Conservation (phyloP, 1,140 invertebrate species). For the Condylostylus longicornis region DNA sequence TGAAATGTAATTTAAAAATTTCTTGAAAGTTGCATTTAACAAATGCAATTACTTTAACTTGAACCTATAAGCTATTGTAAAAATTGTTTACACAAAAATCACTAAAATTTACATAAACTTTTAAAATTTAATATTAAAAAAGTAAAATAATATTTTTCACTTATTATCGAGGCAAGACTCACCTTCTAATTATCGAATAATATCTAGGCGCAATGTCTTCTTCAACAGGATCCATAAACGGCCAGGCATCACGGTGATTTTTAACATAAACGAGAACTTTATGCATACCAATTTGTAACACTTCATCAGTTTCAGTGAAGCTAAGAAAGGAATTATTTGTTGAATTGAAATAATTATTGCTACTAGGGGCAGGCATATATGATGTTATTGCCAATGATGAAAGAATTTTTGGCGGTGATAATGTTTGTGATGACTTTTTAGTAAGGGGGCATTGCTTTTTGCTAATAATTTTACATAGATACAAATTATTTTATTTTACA, state of each 20-base stretch:
- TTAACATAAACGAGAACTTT: conserved; percentile 73
- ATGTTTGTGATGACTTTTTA: conserved; percentile 6
- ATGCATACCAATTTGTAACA: conserved; percentile 73
- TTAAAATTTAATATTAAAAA: too few species aligned
- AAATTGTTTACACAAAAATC: too few species aligned
- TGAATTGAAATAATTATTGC: conserved; percentile 4
- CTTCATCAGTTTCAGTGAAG: conserved; percentile 63
- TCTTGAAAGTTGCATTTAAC: too few species aligned
- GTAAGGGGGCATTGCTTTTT: too few species aligned
- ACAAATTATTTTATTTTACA: too few species aligned
- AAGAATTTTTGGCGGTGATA: conserved; percentile 5
- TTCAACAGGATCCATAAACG: conserved; percentile 78
- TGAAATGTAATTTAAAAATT: too few species aligned
- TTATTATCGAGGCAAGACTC: too few species aligned
- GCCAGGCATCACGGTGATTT: conserved; percentile 80
- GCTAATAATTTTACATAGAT: too few species aligned
- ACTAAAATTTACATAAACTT: too few species aligned
- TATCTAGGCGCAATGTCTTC: conserved; percentile 84
- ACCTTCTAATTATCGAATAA: conserved; percentile 50
- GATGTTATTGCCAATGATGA: conserved; percentile 6
- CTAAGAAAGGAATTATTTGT: conserved; percentile 33
- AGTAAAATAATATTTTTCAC: too few species aligned
- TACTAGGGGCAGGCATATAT: background rate
- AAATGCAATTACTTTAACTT: too few species aligned
- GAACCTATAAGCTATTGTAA: too few species aligned